Conservation (phyloP, 2,797 vertebrate species). For the Crocodylus rhombifer region DNA sequence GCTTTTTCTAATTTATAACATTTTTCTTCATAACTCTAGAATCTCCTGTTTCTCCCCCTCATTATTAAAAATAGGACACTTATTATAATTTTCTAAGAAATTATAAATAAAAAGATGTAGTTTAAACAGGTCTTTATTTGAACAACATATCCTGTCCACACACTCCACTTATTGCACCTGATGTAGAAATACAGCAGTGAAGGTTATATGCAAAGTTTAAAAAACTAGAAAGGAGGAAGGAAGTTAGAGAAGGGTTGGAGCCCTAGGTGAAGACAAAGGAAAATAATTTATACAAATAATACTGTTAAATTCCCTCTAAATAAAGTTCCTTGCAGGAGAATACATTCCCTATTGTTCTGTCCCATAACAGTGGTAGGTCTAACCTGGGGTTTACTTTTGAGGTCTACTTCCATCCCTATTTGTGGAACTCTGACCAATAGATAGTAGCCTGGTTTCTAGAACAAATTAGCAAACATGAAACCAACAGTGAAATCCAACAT, state of each 20-base stretch:
- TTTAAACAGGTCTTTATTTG: no score
- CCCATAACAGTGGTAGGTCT: neutral
- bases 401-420: neutral
- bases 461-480: neutral
- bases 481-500: neutral
- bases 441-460: accelerated
- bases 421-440: neutral
- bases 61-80: neutral
- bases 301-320: neutral
- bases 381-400: neutral
- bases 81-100: no score
- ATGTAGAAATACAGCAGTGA: no score
- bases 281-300: neutral
- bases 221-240: neutral
- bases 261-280: neutral
- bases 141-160: no score
- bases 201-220: neutral
- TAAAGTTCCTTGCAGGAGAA: neutral
- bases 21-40: neutral
- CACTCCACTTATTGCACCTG: no score
- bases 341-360: neutral
- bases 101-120: no score
- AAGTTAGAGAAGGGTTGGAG: neutral
- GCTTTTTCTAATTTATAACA: neutral
- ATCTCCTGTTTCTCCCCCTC: neutral